These are phyloP conservation scores for Teinopalpus imperialis DNA, from an alignment of 2,888 invertebrate species.

Conservation along the genomic window DNA sequence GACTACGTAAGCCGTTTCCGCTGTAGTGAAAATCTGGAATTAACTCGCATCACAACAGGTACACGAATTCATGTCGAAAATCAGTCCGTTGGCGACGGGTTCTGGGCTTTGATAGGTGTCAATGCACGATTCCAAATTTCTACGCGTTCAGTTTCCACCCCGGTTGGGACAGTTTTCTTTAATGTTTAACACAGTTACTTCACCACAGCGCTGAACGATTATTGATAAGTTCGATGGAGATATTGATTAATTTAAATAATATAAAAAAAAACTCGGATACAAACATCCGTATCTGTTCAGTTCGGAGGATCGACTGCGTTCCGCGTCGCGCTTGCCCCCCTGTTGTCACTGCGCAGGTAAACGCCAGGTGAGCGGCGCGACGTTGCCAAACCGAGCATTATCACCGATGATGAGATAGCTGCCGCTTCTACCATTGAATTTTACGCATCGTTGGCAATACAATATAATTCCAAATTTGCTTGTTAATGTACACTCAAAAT, in stretches of 20 bases:
- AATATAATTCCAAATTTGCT: constrained; percentile 50
- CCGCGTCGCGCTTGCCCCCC: constrained; percentile 65
- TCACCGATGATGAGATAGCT: constrained; percentile 78
- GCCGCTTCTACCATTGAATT: constrained; percentile 49
- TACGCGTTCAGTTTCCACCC: constrained; percentile 37
- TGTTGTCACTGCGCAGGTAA: constrained; percentile 78
- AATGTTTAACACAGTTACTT: constrained; percentile 9
- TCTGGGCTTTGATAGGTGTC: constrained; percentile 42
- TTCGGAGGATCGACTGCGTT: constrained; percentile 68
- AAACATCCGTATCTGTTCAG: constrained; percentile 64
- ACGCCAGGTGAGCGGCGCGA: constrained; percentile 77
- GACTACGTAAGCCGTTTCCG: constrained; percentile 79
- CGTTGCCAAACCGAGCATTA: constrained; percentile 79
- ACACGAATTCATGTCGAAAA: constrained; percentile 51
- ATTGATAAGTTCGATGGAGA: constrained; percentile 1
- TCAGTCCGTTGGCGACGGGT: constrained; percentile 36
- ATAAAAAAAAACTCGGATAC: constrained; percentile 48
- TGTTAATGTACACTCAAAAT: constrained; percentile 30
- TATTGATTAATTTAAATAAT: constrained; percentile 44
- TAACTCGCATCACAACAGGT: constrained; percentile 64
- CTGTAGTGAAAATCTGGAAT: constrained; percentile 76
- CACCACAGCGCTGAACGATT: constrained; percentile 2
- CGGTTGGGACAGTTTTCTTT: constrained; percentile 22
- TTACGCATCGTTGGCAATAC: constrained; percentile 56
- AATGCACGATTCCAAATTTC: constrained; percentile 49